Base-by-base conservation (phyloP, 2,888 invertebrate genomes). In the Pyrrhia umbra region DNA sequence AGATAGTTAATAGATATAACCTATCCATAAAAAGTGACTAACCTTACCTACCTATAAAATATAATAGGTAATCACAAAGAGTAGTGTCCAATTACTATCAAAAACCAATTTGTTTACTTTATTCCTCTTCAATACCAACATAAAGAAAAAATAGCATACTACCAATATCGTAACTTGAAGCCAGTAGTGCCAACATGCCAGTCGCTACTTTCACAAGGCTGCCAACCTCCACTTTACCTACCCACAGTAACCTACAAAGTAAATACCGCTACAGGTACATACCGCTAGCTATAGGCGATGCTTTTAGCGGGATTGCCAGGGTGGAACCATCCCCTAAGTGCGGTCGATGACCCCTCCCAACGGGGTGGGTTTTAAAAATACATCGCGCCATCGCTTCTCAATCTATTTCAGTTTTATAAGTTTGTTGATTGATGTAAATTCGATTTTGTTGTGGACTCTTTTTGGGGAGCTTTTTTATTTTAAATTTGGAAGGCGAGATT, bases 301-400 rank as follows among this genome's bases (percentile, higher is more conserved):
- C 90, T 90, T 90, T 90, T 90, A 90, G 90, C 84, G 75, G 84
- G 84, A 90, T 90, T 90, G 88, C 81, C 52, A 61, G 85, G 80
- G 79, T 70, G 70, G 71, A 47, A 50, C 45, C 66, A 55, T 15
- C 69, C 71, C 70, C 68, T 65, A 56, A 71, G 68, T 66, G 72
- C 49, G 79, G 79, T 75, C 80, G 66, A 60, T 66, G 80, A 79
- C 68, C 79, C 74, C 79, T 58, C 79, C 78, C 71, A 16, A 40
- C 62, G 42, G 75, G 73, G 75, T 68, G 75, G 75, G 50, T 67
- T 75, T 79, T 75, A 73, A 79, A 79, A 79, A 77, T 77, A 79
- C 68, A 79, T 67, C 42, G 47, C 25, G 65, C 67, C 63, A 60
- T 52, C 67, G 60, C 50, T 59, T 46, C 75, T 40, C 74, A 65